Percentiles rank a stretch among this genome's conserved stretches.
phyloP scores from a whole-genome alignment of 2,113 vertebrate genomes.

The Semnopithecus entellus region DNA sequence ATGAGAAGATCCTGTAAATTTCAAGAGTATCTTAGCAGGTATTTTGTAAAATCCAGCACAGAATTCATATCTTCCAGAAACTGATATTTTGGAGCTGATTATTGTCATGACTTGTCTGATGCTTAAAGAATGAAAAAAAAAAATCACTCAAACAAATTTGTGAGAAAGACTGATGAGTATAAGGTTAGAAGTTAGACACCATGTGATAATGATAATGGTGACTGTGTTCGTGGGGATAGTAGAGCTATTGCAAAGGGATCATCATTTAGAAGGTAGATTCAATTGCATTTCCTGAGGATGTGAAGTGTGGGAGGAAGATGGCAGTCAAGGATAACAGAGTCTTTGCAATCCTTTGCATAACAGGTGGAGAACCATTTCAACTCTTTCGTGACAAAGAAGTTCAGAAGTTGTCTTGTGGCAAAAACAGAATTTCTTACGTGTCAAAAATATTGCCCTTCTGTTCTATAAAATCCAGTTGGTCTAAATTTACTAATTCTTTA shows the following conservation, averaged over 20 bases:
- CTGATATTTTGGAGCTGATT: not conserved
- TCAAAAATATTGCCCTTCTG: not conserved
- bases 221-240: accelerated
- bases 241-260: not conserved
- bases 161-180: not conserved
- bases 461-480: not conserved
- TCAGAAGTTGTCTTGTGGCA: not conserved
- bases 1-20: not conserved
- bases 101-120: not conserved
- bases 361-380: not conserved
- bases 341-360: not conserved
- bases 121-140: not conserved
- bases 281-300: not conserved
- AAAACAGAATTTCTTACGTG: not conserved
- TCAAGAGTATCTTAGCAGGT: not conserved
- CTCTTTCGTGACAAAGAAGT: not conserved
- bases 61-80: not conserved
- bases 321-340: not conserved
- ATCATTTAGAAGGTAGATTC: not conserved
- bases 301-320: too few relatives aligned
- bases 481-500: not conserved
- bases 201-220: not conserved
- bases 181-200: not conserved
- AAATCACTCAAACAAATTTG: not conserved
- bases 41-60: not conserved